Evolutionary conservation across 2,113 vertebrate genomes (phyloP), one percentile per base, ranked within the genome.

Genomic region (Gobiocypris rarus): DNA sequence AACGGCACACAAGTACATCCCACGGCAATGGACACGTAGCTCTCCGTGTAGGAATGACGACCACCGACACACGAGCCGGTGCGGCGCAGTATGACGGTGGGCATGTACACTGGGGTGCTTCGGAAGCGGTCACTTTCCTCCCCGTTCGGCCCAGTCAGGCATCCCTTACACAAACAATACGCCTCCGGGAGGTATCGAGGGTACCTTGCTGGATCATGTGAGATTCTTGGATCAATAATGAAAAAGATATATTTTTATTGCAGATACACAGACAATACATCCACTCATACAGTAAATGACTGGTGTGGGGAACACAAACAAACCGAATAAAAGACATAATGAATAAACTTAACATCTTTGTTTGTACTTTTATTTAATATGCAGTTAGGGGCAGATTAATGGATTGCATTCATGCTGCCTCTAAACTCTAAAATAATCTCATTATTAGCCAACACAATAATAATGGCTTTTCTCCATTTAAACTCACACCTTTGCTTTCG

Each of bases 121-220:
- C 95, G 97, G 87, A 96, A 94, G 24, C 88, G 94, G 0, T 92
- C 22, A 65, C 93, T 96, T 92, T 98, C 97, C 88, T 95, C 93
- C 0, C 97, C 94, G 0, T 84, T 87, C 0, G 92, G 89, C 1
- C 96, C 96, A 0, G 92, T 91, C 89, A 99, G 93, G 89, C 98
- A 99, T 90, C 97, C 97, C 11, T 94, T 94, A 90, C 98, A 99
- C 90, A 99, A 93, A 71, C 98, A 99, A 90, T 98, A 98, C 0
- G 97, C 98, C 87, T 99, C 97, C 0, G 98, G 98, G 83, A 99
- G 96, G 90, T 94, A 96, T 43, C 95, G 94, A 0, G 98, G 98
- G 13, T 95, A 99, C 31, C 97, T 89, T 8, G 90, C 86, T 0
- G 95, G 94, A 83, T 98, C 94, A 4, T 97, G 97, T 0, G 95